Evolutionary conservation across 2,797 vertebrate species (phyloP).

Genomic region (Cossypha caffra): DNA sequence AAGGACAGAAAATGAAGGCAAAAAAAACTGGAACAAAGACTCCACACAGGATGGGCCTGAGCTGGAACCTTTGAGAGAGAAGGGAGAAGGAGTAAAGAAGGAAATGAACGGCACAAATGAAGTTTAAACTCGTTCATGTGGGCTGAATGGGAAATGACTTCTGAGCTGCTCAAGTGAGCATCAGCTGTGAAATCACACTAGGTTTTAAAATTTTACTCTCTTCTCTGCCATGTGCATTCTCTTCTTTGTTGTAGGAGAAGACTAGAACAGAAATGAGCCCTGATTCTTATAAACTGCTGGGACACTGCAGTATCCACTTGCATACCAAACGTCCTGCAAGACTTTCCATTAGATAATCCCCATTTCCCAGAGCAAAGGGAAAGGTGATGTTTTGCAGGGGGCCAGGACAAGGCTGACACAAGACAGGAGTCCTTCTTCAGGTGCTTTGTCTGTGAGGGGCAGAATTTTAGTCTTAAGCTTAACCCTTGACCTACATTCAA

Average conservation of each 20-base stretch:
- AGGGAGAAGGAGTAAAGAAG: slow-evolving; percentile 17
- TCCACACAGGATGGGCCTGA: background rate
- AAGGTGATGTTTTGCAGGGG: background rate
- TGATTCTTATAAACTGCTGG: background rate
- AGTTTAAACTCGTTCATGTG: background rate
- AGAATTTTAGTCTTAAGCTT: background rate
- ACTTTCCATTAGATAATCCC: background rate
- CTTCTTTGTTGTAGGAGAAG: background rate
- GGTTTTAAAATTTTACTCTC: background rate
- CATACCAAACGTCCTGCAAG: background rate
- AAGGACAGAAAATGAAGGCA: slow-evolving; percentile 55
- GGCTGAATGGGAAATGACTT: background rate
- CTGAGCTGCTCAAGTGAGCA: background rate
- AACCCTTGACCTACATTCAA: background rate
- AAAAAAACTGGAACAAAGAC: slow-evolving; percentile 39
- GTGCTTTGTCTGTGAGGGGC: background rate
- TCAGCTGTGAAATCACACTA: slow-evolving; percentile 9
- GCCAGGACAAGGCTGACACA: fast-evolving
- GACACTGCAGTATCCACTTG: background rate
- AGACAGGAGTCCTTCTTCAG: background rate
- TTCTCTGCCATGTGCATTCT: background rate
- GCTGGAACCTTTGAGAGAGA: background rate
- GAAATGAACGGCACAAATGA: slow-evolving; percentile 26
- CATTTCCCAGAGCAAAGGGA: background rate
- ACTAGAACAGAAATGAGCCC: background rate